phyloP scores from a whole-genome alignment of 2,113 vertebrate species.

The Leiothrix lutea region DNA sequence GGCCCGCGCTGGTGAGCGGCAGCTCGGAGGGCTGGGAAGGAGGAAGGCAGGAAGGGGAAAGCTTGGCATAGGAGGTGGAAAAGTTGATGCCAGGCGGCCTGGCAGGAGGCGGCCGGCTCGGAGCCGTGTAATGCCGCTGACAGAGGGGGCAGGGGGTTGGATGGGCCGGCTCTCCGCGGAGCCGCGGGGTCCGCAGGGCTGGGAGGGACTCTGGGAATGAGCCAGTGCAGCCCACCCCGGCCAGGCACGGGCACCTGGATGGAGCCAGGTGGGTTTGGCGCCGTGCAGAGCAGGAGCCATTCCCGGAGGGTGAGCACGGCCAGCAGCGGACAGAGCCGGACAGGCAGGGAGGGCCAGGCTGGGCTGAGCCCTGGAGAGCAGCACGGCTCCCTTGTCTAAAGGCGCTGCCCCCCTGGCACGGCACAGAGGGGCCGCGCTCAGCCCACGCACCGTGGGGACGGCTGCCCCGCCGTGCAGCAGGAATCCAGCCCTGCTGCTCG shows the following conservation, averaged over 20 bases:
- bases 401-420: neutral
- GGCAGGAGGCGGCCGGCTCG: neutral
- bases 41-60: neutral
- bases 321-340: neutral
- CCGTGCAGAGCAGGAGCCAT: fast-evolving
- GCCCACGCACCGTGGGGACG: neutral
- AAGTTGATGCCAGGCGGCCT: conserved; percentile 23
- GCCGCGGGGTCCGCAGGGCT: fast-evolving
- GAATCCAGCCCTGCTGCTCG: neutral
- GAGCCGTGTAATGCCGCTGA: neutral
- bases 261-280: fast-evolving
- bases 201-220: fast-evolving
- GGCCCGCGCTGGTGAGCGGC: neutral
- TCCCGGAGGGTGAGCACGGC: fast-evolving
- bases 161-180: neutral
- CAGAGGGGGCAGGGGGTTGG: neutral
- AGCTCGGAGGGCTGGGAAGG: neutral
- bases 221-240: fast-evolving
- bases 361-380: neutral
- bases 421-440: fast-evolving
- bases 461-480: neutral
- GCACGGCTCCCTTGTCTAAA: fast-evolving
- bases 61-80: neutral
- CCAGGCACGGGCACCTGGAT: neutral
- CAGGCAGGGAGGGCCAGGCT: fast-evolving